Evolutionary conservation across 2,888 invertebrate genomes (phyloP).

Genomic region (Drosophila recens): DNA sequence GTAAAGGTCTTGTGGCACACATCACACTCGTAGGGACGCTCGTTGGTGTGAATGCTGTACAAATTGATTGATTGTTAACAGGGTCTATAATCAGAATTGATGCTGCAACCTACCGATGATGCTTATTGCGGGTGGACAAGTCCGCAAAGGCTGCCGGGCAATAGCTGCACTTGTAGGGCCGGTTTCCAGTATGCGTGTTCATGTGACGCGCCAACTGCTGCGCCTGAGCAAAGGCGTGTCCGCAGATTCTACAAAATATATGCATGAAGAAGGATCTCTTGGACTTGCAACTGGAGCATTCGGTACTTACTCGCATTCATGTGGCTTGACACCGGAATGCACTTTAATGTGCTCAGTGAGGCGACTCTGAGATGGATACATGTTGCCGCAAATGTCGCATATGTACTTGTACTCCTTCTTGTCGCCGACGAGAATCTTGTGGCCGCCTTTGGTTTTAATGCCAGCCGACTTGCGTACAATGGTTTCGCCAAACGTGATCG

Average conservation of each 20-base stretch:
- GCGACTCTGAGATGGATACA: slow-evolving; percentile 83
- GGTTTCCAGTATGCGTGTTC: slow-evolving; percentile 85
- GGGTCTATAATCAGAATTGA: not conserved
- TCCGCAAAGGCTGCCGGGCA: slow-evolving; percentile 85
- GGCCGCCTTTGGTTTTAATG: slow-evolving; percentile 71
- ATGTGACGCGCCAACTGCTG: slow-evolving; percentile 85
- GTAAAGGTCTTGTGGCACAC: slow-evolving; percentile 84
- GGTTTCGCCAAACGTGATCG: slow-evolving; percentile 51
- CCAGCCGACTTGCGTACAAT: slow-evolving; percentile 58
- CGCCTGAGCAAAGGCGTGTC: slow-evolving; percentile 83
- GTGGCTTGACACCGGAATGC: slow-evolving; percentile 84
- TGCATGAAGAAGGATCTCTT: not conserved
- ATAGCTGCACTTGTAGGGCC: slow-evolving; percentile 84
- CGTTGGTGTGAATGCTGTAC: slow-evolving; percentile 83
- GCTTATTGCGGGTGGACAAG: slow-evolving; percentile 85
- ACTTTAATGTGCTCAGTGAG: slow-evolving; percentile 84
- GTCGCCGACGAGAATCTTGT: slow-evolving; percentile 68
- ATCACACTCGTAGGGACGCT: slow-evolving; percentile 83
- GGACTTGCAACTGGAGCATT: not conserved
- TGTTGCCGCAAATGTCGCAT: slow-evolving; percentile 85
- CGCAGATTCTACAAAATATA: slow-evolving; percentile 79
- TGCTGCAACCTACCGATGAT: slow-evolving; percentile 79
- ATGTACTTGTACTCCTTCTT: slow-evolving; percentile 81
- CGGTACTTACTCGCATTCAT: slow-evolving; percentile 84
- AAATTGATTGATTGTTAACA: not conserved